Evolutionary conservation across 2,797 vertebrate genomes (phyloP), one percentile per base, ranked within the genome.

Genomic region (Takifugu ocellatus): DNA sequence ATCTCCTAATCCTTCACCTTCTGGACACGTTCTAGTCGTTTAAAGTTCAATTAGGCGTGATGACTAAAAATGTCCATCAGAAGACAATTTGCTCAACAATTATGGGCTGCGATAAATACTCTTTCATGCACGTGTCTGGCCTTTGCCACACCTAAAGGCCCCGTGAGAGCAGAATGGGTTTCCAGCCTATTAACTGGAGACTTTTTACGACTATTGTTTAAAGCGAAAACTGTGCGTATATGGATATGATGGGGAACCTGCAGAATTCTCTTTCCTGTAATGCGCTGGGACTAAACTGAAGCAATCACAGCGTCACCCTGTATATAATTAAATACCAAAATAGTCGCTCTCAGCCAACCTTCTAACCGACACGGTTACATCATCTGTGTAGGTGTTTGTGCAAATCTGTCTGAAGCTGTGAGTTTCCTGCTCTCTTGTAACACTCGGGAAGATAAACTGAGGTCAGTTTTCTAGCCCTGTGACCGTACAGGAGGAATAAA

Each of bases 11-110:
- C 62, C 69, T 66, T 82, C 73, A 72, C 63, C 63, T 68, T 65
- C 43, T 1, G 8, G 61, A 74, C 65, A 66, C 11, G 24, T 31
- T 51, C 68, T 64, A 70, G 74, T 76, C 77, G 78, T 87, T 88
- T 83, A 68, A 75, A 83, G 88, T 84, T 82, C 67, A 87, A 80
- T 87, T 86, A 85, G 45, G 56, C 29, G 68, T 74, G 81, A 87
- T 79, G 74, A 70, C 77, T 77, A 56, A 59, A 70, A 68, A 79
- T 63, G 74, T 80, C 81, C 63, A 77, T 78, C 76, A 81, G 81
- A 75, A 83, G 78, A 78, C 70, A 66, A 78, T 87, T 83, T 84
- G 77, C 77, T 73, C 57, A 72, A 66, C 82, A 81, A 83, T 88
- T 85, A 84, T 64, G 76, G 61, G 45, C 48, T 21, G 50, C 56